Conservation (phyloP, 2,113 vertebrate genomes). For the Arenaria interpres region DNA sequence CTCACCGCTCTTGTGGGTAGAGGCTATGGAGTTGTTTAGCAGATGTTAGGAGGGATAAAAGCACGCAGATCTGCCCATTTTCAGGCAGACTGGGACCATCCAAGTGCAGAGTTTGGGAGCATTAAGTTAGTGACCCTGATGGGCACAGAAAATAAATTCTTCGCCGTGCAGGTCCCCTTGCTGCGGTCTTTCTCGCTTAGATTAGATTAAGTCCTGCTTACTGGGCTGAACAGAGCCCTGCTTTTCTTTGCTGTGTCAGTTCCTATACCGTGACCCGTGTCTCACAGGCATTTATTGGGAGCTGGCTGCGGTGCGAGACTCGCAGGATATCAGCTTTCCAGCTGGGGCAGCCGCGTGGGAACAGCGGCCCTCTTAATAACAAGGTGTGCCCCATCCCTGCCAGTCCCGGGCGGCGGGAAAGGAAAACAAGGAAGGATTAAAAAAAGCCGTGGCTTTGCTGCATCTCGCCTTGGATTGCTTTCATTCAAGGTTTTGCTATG, state of each 20-base stretch:
- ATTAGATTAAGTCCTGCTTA: background rate
- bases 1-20: background rate
- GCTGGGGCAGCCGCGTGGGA: background rate
- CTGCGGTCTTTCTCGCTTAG: background rate
- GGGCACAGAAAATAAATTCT: background rate
- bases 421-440: background rate
- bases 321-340: background rate
- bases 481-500: background rate
- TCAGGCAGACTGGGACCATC: background rate
- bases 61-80: rapidly evolving
- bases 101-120: background rate
- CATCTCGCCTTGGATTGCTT: background rate
- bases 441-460: background rate
- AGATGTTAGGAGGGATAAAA: background rate
- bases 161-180: background rate
- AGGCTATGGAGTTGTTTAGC: background rate
- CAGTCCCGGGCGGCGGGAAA: background rate
- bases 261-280: background rate
- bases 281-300: background rate
- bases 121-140: background rate
- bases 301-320: background rate
- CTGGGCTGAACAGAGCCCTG: background rate
- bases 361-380: background rate
- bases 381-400: background rate
- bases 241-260: background rate